phyloP scores from a whole-genome alignment of 2,888 invertebrate species.

The Drosophila dives region DNA sequence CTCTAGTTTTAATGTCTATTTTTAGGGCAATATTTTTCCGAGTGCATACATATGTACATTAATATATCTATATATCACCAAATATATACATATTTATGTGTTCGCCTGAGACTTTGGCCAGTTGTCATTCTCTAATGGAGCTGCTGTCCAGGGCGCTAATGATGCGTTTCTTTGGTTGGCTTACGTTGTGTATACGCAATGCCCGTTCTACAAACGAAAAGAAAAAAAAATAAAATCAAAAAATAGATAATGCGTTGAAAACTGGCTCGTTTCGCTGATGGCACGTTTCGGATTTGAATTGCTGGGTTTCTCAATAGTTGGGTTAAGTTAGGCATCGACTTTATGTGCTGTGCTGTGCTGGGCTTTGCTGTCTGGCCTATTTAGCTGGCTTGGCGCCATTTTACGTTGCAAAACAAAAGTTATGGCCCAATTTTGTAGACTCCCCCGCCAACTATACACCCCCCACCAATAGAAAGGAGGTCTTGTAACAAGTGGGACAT shows the following conservation, averaged over 20 bases:
- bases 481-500: conserved; percentile 78
- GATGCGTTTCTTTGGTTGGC: conserved; percentile 57
- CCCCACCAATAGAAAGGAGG: not conserved
- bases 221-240: conserved; percentile 2
- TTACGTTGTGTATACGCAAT: conserved; percentile 32
- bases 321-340: conserved; percentile 35
- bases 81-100: not conserved
- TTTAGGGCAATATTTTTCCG: not conserved
- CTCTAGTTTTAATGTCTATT: not conserved
- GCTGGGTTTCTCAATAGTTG: conserved; percentile 50
- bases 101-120: conserved; percentile 71
- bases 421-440: conserved; percentile 74
- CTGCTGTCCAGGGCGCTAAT: conserved; percentile 73
- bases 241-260: conserved; percentile 24
- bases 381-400: conserved; percentile 80
- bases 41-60: not conserved
- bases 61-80: not conserved
- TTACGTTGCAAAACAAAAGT: conserved; percentile 79
- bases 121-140: conserved; percentile 72
- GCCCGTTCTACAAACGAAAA: not conserved
- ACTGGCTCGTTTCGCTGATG: conserved; percentile 47
- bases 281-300: conserved; percentile 73
- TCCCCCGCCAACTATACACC: conserved; percentile 20
- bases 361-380: conserved; percentile 69
- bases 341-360: conserved; percentile 40